A percentile compares a stretch with the other conserved stretches of the same genome.
Evolutionary conservation across 2,888 invertebrate species (phyloP).

Genomic region (Cylloceria caligata): DNA sequence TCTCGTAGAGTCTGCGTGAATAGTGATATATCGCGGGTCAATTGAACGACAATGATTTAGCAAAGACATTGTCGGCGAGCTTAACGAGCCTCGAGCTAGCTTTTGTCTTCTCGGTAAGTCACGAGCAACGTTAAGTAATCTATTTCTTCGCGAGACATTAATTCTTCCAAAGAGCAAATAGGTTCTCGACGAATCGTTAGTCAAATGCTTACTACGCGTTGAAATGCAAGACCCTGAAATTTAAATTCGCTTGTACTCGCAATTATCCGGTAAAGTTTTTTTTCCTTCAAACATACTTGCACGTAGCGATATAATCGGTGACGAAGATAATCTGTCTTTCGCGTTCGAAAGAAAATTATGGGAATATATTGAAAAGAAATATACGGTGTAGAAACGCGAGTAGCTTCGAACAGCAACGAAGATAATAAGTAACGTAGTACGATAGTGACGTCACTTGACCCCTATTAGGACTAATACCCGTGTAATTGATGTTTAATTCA

Average conservation of each 20-base stretch:
- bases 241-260: constrained; percentile 56
- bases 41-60: constrained; percentile 58
- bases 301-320: background rate
- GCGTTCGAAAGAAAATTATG: constrained; percentile 11
- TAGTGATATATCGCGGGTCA: constrained; percentile 37
- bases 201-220: background rate
- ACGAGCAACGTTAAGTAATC: background rate
- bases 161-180: constrained; percentile 13
- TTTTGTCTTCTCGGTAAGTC: constrained; percentile 2
- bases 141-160: constrained; percentile 22
- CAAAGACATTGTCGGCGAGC: constrained; percentile 40
- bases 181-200: constrained; percentile 51
- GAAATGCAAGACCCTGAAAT: constrained; percentile 51
- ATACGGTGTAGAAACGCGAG: too few relatives aligned
- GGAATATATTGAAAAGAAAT: too few relatives aligned
- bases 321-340: background rate
- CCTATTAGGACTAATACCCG: constrained; percentile 75
- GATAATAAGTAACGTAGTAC: constrained; percentile 31
- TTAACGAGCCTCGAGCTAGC: background rate
- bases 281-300: background rate
- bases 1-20: background rate
- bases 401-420: constrained; percentile 15
- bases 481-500: constrained; percentile 79
- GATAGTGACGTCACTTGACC: constrained; percentile 71
- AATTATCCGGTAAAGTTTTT: constrained; percentile 35